phyloP scores from a whole-genome alignment of 2,888 invertebrate species.

The Stenchaetothrips biformis region DNA sequence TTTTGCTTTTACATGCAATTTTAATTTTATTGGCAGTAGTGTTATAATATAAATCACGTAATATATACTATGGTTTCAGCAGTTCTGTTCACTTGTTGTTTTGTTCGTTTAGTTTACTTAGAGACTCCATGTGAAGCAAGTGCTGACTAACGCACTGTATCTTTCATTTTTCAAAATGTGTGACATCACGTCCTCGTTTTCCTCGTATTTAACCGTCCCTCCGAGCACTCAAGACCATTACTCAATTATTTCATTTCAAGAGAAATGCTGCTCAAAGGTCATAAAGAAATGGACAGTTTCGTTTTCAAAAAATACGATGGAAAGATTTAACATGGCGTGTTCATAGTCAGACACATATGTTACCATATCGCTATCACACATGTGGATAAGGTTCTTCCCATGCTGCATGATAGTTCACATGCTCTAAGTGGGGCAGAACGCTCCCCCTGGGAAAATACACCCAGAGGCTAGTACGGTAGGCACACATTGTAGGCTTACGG shows the following conservation, averaged over 20 bases:
- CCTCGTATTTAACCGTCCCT: too few relatives aligned
- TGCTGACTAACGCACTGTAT: too few relatives aligned
- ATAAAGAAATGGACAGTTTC: too few relatives aligned
- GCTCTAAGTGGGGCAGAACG: not conserved
- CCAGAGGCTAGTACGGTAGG: not conserved
- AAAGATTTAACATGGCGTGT: not conserved
- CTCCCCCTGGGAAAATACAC: not conserved
- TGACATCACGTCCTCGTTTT: too few relatives aligned
- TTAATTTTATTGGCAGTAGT: constrained; percentile 25
- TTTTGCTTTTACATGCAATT: constrained; percentile 26
- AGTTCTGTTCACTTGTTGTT: not conserved
- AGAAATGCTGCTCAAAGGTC: too few relatives aligned
- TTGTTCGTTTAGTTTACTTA: not conserved
- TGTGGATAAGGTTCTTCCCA: not conserved
- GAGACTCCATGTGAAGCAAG: too few relatives aligned
- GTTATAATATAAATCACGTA: not conserved
- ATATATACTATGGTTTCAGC: not conserved
- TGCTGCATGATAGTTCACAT: not conserved
- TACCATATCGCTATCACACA: too few relatives aligned
- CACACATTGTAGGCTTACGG: constrained; percentile 13
- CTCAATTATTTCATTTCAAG: too few relatives aligned
- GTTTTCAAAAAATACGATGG: not conserved
- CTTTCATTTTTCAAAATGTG: too few relatives aligned
- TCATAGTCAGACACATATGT: not conserved
- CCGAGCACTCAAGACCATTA: too few relatives aligned